Evolutionary conservation across 2,888 invertebrate genomes (phyloP), one percentile per base, ranked within the genome.

Genomic region (Sphaerophoria rueppellii): DNA sequence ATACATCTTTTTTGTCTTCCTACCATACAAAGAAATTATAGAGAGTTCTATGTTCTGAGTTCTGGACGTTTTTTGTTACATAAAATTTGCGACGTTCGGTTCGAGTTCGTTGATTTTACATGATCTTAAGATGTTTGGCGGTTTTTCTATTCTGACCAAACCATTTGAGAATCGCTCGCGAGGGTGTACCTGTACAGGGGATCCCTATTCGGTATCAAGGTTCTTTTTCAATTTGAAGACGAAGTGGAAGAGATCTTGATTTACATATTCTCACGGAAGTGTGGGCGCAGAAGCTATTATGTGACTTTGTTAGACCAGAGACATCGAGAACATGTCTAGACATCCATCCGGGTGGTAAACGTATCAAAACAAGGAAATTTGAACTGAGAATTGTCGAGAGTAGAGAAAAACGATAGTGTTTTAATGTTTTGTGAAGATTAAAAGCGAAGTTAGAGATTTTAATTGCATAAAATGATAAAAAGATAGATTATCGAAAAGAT

Each of bases 101-200:
- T 85, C 85, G 77, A 85, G 76, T 85, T 85, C 72, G 85, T 72
- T 85, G 85, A 60, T 61, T 81, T 81, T 73, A 81, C 85, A 85
- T 81, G 85, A 85, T 81, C 73, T 85, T 80, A 35, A 73, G 76
- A 69, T 81, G 85, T 85, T 81, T 85, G 85, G 72, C 85, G 85
- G 82, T 24, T 82, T 79, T 77, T 65, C 70, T 78, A 48, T 85
- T 37, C 43, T 63, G 73, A 73, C 76, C 78, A 75, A 69, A 35
- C 1, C 24, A 24, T 24, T 40, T 81, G 14, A 63, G 58, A 81
- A 79, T 71, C 75, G 75, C 73, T 74, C 48, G 60, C 58, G 9
- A 12, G 54, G 34, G 11, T 32, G 4, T 52, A 24, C 5, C 4
- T 32, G 32, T 5, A 54, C 0, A 7, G 32, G 11, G n/a, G 24